Evolutionary conservation across 2,888 invertebrate genomes (phyloP).

Genomic region (Steinernema hermaphroditum): DNA sequence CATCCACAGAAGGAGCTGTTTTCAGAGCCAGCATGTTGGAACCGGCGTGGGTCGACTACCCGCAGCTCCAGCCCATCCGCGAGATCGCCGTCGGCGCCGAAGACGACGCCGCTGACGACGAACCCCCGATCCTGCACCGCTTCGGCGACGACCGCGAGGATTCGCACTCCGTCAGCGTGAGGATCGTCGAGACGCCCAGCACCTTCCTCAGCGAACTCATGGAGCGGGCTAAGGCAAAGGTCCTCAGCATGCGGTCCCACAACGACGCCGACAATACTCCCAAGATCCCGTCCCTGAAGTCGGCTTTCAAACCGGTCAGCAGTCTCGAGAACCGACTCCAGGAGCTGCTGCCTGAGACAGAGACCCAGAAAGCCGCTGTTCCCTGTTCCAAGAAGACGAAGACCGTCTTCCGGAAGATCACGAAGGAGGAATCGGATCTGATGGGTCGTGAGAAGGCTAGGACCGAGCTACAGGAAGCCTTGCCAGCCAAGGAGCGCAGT

Average conservation of each 20-base stretch:
- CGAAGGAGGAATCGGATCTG: slow-evolving; percentile 4
- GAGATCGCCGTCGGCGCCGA: background rate
- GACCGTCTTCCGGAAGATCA: slow-evolving; percentile 2
- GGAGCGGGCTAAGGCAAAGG: background rate
- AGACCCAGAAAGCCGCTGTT: background rate
- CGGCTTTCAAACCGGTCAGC: slow-evolving; percentile 4
- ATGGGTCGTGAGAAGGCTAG: too few species aligned
- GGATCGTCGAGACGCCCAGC: slow-evolving; percentile 1
- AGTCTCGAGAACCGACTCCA: background rate
- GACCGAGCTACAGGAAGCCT: too few species aligned
- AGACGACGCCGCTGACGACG: background rate
- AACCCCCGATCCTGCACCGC: slow-evolving; percentile 2
- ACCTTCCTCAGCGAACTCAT: background rate
- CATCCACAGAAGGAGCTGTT: too few species aligned
- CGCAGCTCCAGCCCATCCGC: background rate
- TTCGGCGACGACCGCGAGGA: background rate
- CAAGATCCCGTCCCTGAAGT: background rate
- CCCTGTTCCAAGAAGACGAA: background rate
- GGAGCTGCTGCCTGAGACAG: background rate
- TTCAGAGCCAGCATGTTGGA: slow-evolving; percentile 13
- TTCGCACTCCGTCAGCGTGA: background rate
- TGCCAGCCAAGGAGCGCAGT: too few species aligned
- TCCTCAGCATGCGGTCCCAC: background rate
- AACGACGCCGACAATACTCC: background rate
- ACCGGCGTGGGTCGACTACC: background rate